These are phyloP conservation scores for Laticauda laticaudata DNA, from an alignment of 2,113 vertebrate species.

Conservation along the genomic window DNA sequence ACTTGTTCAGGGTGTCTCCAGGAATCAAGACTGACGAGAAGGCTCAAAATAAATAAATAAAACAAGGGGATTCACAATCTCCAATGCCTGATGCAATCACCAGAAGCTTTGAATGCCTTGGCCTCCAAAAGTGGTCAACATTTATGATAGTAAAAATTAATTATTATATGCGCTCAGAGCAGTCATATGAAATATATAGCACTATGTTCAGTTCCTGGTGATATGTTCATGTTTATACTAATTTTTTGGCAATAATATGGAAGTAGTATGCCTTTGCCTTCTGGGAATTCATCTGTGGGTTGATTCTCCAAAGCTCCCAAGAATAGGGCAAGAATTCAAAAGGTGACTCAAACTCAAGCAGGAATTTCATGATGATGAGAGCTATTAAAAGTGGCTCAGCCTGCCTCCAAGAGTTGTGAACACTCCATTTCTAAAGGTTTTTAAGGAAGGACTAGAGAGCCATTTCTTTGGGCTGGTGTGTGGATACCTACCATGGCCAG, in stretches of 20 bases:
- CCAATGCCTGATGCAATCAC: background rate
- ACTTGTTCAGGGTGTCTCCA: background rate
- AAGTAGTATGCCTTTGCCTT: background rate
- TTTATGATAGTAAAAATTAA: background rate
- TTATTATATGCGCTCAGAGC: background rate
- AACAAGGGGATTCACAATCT: background rate
- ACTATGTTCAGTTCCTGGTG: background rate
- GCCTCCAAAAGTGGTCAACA: background rate
- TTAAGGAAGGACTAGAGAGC: background rate
- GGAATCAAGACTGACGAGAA: background rate
- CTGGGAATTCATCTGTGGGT: background rate
- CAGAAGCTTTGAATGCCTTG: background rate
- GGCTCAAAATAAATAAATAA: background rate
- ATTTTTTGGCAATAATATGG: background rate
- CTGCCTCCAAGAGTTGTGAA: background rate
- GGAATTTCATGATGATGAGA: background rate
- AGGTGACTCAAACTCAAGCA: background rate
- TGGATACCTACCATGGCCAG: background rate
- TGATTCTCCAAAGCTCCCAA: background rate
- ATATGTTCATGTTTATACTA: background rate
- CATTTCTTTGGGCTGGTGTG: background rate
- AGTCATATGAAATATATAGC: background rate
- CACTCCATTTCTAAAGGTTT: background rate
- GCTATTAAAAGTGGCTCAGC: background rate
- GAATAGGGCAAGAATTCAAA: background rate